A percentile compares a stretch with the other conserved stretches of the same genome.
Evolutionary conservation across 2,113 vertebrate genomes (phyloP).

Genomic region (Tricholaema leucomelas): DNA sequence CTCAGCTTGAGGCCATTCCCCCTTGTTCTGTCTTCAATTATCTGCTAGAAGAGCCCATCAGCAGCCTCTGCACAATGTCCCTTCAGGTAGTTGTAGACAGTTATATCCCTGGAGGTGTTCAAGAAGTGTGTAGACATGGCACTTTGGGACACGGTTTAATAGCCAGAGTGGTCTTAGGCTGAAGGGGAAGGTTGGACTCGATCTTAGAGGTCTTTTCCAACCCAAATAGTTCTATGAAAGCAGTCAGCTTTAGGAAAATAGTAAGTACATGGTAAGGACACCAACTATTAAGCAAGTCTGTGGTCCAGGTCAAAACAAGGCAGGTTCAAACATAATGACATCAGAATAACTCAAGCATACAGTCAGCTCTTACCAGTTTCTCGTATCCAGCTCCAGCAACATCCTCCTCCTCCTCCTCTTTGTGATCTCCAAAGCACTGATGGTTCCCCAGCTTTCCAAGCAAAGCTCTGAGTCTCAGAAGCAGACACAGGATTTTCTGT

Average conservation of each 20-base stretch:
- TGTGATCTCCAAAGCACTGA: not conserved
- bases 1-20: too few relatives aligned
- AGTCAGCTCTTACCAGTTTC: not conserved
- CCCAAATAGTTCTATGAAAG: too few relatives aligned
- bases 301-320: not conserved
- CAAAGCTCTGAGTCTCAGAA: not conserved
- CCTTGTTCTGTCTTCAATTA: too few relatives aligned
- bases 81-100: too few relatives aligned
- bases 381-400: not conserved
- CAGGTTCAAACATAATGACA: not conserved
- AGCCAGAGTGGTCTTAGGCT: too few relatives aligned
- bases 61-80: too few relatives aligned
- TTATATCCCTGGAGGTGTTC: too few relatives aligned
- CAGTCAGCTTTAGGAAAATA: not conserved
- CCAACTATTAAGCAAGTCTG: not conserved
- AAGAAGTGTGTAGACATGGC: too few relatives aligned
- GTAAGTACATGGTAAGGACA: not conserved
- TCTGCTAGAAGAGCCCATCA: too few relatives aligned
- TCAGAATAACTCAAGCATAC: not conserved
- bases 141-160: too few relatives aligned
- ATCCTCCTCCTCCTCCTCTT: not conserved
- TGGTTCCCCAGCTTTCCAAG: constrained; percentile 9
- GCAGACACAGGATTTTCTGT: not conserved
- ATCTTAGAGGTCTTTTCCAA: too few relatives aligned
- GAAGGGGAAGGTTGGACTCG: too few relatives aligned